Base-by-base conservation (phyloP, 2,113 vertebrate species). In the Poeciliopsis turrubarensis region DNA sequence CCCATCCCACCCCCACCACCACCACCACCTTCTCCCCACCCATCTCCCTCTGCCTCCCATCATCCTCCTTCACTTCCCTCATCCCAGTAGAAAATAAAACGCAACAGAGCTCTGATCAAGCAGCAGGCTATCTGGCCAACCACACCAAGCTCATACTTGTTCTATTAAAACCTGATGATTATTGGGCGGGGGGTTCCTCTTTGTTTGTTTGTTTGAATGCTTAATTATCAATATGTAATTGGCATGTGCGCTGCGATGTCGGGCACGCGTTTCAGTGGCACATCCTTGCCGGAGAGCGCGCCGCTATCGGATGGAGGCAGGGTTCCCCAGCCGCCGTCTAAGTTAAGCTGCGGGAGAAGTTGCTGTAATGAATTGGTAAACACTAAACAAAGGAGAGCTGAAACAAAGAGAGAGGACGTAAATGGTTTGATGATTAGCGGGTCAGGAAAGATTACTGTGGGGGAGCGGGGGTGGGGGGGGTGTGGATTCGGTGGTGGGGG, bases 221-320 rank as follows among this genome's bases (percentile, higher is more conserved):
- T 87, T 92, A 90, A 91, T 93, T 92, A 91, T 90, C 89, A 89
- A 90, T 86, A 86, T 91, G 88, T 90, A 91, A 91, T 86, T 90
- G 89, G 78, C 89, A 72, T 86, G 82, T 91, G 88, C 77, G 68
- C 81, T 85, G 84, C 80, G 65, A 89, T 86, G 82, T 85, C 13
- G 72, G 88, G 73, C 17, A 68, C 77, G 68, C 61, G 77, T 89
- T 57, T 79, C 70, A 47, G 84, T 82, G 87, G 78, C 89, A 75
- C 29, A 70, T 83, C 90, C 22, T 81, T 39, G 68, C 81, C 22
- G 73, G 76, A 72, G 72, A 70, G 77, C 82, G 41, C 71, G 22
- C 75, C 57, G 86, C 89, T 92, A 92, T 93, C 91, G 84, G 82
- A 73, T 32, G 1, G 72, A 77, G 86, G 79, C 90, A 91, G 92